Evolutionary conservation across 2,113 vertebrate genomes (phyloP).

Genomic region (Mionectes macconnelli): DNA sequence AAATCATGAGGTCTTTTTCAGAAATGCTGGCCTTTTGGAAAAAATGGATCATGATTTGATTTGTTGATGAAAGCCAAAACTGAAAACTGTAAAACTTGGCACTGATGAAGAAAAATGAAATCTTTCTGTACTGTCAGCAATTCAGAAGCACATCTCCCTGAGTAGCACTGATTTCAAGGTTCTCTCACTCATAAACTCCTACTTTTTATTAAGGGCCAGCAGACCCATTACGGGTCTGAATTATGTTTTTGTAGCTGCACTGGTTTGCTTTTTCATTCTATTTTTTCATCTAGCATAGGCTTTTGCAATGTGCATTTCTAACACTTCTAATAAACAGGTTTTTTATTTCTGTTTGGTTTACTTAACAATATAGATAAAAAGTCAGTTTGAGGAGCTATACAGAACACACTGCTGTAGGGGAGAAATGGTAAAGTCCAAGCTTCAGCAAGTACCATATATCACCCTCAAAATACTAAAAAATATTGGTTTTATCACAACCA

Average conservation of each 20-base stretch:
- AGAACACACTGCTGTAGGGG: background rate
- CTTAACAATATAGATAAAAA: background rate
- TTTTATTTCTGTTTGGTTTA: background rate
- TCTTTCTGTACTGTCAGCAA: constrained; percentile 35
- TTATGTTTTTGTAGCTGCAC: background rate
- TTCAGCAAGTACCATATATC: background rate
- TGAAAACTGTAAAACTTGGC: constrained; percentile 37
- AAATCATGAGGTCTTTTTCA: background rate
- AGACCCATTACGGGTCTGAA: background rate
- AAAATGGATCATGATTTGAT: background rate
- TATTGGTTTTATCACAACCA: background rate
- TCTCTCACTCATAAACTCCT: background rate
- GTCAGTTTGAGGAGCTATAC: background rate
- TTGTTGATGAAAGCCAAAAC: constrained; percentile 41
- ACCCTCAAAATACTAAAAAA: background rate
- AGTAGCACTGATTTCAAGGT: background rate
- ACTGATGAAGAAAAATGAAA: constrained; percentile 52
- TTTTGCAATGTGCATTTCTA: background rate
- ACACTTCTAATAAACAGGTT: background rate
- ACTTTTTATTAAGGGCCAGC: constrained; percentile 7
- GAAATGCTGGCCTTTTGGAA: background rate
- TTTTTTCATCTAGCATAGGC: background rate
- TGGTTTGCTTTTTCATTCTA: background rate
- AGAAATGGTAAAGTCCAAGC: background rate
- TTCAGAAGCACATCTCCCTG: constrained; percentile 12